Evolutionary conservation across 2,113 vertebrate species (phyloP).

Genomic region (Pachycephala philippinensis): DNA sequence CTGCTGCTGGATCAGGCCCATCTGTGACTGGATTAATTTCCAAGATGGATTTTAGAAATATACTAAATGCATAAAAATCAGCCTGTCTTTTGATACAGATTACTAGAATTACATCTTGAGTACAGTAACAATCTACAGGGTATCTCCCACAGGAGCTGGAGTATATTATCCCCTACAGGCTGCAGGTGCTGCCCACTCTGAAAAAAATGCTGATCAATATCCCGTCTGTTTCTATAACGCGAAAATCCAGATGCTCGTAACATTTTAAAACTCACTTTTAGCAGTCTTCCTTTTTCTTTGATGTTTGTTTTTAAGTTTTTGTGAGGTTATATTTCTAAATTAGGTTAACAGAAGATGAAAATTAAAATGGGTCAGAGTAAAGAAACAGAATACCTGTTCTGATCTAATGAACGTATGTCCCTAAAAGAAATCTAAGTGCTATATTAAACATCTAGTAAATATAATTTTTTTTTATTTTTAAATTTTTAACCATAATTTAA

Average conservation of each 20-base stretch:
- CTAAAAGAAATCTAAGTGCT: background rate
- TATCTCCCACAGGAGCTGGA: background rate
- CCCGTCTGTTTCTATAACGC: background rate
- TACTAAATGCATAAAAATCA: background rate
- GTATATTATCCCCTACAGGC: background rate
- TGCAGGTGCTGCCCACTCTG: background rate
- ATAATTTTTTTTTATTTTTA: background rate
- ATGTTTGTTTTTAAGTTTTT: background rate
- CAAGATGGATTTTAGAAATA: background rate
- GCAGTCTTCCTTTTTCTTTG: constrained; percentile 4
- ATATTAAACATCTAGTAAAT: background rate
- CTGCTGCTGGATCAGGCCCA: background rate
- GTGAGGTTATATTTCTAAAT: background rate
- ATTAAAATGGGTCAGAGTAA: background rate
- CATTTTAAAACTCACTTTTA: background rate
- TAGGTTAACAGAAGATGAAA: background rate
- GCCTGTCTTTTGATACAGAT: background rate
- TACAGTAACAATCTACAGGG: background rate
- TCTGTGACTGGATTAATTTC: background rate
- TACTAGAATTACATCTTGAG: background rate
- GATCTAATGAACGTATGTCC: background rate
- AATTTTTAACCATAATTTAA: background rate
- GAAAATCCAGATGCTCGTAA: background rate
- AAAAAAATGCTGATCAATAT: background rate
- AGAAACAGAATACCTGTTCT: background rate